These are phyloP conservation scores for Hycleus cichorii DNA, from an alignment of 1,140 invertebrate genomes.

Conservation along the genomic window DNA sequence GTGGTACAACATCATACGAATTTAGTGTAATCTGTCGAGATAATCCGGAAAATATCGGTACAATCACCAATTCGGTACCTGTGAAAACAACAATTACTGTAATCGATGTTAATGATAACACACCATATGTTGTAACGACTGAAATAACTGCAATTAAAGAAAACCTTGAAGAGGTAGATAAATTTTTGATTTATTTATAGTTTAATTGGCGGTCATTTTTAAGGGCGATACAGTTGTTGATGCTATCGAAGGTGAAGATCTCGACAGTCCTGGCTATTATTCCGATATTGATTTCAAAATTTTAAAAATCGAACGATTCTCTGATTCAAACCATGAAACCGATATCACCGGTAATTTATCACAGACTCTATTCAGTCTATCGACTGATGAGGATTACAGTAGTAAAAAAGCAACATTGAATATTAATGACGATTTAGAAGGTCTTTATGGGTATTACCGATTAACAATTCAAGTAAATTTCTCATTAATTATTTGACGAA, in stretches of 20 bases:
- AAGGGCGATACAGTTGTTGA: slow-evolving; percentile 33
- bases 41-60: slow-evolving; percentile 6
- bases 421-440: slow-evolving; percentile 39
- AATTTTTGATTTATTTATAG: too few species aligned
- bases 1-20: background rate
- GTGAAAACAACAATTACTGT: slow-evolving; percentile 41
- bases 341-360: background rate
- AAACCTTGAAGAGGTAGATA: slow-evolving; percentile 38
- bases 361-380: background rate
- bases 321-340: background rate
- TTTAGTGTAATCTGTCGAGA: slow-evolving; percentile 17
- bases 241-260: slow-evolving; percentile 20
- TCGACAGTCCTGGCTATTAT: slow-evolving; percentile 42
- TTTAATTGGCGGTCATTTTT: slow-evolving; percentile 4
- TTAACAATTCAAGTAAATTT: slow-evolving; percentile 42
- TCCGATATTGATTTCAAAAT: slow-evolving; percentile 46
- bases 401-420: slow-evolving; percentile 37
- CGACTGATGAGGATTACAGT: slow-evolving; percentile 8
- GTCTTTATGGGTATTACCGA: slow-evolving; percentile 46
- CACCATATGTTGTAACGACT: slow-evolving; percentile 35
- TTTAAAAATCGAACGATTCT: slow-evolving; percentile 36
- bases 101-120: slow-evolving; percentile 49
- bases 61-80: background rate
- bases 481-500: too few species aligned
- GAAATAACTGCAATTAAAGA: slow-evolving; percentile 37